These are phyloP conservation scores for Microchirus variegatus DNA, from an alignment of 2,797 vertebrate genomes.

Conservation along the genomic window DNA sequence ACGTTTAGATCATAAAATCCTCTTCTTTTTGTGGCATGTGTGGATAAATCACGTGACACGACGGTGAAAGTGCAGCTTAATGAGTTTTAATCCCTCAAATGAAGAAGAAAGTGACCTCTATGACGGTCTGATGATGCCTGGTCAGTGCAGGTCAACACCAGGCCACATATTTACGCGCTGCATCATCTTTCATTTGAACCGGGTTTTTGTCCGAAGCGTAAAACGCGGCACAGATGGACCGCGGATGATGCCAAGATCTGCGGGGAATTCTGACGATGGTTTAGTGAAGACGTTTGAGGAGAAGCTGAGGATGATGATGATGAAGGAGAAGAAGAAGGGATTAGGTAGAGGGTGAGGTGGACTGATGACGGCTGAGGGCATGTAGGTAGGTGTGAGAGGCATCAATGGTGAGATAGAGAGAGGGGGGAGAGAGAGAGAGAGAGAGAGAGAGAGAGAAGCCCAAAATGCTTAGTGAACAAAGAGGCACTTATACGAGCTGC, in stretches of 20 bases:
- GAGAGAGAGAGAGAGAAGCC: conserved; percentile 30
- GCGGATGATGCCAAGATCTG: conserved; percentile 5
- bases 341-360: not conserved
- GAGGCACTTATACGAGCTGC: conserved; percentile 72
- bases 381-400: conserved; percentile 20
- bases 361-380: not conserved
- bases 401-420: conserved; percentile 31
- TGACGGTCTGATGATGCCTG: conserved; percentile 5
- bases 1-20: too few species aligned
- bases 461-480: conserved; percentile 76
- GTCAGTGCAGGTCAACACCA: conserved; percentile 12
- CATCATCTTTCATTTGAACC: conserved; percentile 10
- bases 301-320: not conserved
- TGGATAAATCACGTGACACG: too few species aligned
- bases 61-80: too few species aligned
- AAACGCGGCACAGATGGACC: conserved; percentile 31
- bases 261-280: conserved; percentile 9
- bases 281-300: conserved; percentile 1
- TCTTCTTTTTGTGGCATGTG: too few species aligned
- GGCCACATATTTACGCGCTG: conserved; percentile 13
- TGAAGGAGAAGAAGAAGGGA: not conserved
- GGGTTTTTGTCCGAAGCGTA: conserved; percentile 7
- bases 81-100: too few species aligned
- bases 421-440: conserved; percentile 45
- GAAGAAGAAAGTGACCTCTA: too few species aligned